Percentiles rank a stretch among this genome's conserved stretches.
Conservation (phyloP, 2,113 vertebrate genomes). For the Scortum barcoo region DNA sequence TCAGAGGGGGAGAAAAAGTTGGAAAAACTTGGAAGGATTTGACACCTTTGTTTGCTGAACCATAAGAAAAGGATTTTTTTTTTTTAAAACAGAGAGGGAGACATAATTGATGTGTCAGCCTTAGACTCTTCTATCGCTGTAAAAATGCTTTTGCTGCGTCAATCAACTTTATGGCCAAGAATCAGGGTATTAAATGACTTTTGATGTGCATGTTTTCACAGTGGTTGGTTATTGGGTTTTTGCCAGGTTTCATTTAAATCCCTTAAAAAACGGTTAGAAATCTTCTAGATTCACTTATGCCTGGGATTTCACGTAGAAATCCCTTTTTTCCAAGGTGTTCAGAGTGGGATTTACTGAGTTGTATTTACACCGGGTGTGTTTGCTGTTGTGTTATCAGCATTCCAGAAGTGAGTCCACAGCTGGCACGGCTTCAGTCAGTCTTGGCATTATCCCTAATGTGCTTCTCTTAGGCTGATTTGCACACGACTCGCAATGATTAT, state of each 20-base stretch:
- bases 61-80: constrained; percentile 29
- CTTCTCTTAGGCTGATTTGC: constrained; percentile 40
- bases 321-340: background rate
- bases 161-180: constrained; percentile 28
- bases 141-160: constrained; percentile 24
- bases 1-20: constrained; percentile 31
- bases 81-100: background rate
- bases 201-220: constrained; percentile 34
- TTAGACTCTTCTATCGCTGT: constrained; percentile 12
- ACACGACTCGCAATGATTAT: constrained; percentile 37
- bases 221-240: background rate
- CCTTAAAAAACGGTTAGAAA: background rate
- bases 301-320: constrained; percentile 13
- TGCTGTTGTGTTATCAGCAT: constrained; percentile 20
- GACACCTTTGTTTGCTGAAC: constrained; percentile 35
- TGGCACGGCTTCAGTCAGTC: constrained; percentile 28
- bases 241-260: constrained; percentile 10
- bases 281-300: constrained; percentile 1
- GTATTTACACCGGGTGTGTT: background rate
- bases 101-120: constrained; percentile 29
- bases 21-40: constrained; percentile 37
- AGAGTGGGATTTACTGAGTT: constrained; percentile 11
- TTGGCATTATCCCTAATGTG: constrained; percentile 33
- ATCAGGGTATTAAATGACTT: constrained; percentile 38
- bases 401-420: constrained; percentile 35